Evolutionary conservation across 2,797 vertebrate genomes (phyloP), one percentile per base, ranked within the genome.

Genomic region (Staurois parvus): DNA sequence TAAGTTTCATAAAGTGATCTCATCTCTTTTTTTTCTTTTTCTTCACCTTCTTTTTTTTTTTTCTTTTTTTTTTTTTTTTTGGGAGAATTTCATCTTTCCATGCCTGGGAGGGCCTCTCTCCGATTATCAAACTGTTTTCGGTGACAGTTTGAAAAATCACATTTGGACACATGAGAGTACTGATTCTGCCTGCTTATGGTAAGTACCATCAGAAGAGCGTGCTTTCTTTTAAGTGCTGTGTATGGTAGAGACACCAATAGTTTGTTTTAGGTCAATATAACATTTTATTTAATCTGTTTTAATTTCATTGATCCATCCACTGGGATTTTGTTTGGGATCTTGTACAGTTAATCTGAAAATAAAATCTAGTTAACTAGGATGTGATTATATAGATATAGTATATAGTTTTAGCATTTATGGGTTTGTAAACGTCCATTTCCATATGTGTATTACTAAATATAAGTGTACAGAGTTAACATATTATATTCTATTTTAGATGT

Each of bases 1-100:
- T 17, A 79, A 34, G 73, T 73, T 66, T 45, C 79, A 68, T 45
- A 79, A 88, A 1, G 66, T 34, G 1, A 72, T 67, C 21, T 68
- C 64, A 37, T 13, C 10, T 0, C 3, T 52, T 34, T 42, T 82
- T 4, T 79, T 83, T 45, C 42, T 45, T 45, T 64, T 83, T 45
- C 83, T 72, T 64, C 30, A n/a, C 59, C 52, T 30, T 83, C 12
- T 4, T 26, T 56, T 37, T 37, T 37, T 37, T 37, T n/a, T 52
- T 37, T 37, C 10, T 37, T 37, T n/a, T 52, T 74, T 83, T 29
- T 78, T 64, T 68, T 64, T 62, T 62, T 7, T 37, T 24, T 28
- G 30, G 59, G 40, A 24, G 75, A 88, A 52, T 64, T 26, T 52
- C 82, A 3, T 85, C 87, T 81, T 89, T 86, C 82, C 64, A 5